Base-by-base conservation (phyloP, 2,113 vertebrate genomes). In the Carettochelys insculpta region DNA sequence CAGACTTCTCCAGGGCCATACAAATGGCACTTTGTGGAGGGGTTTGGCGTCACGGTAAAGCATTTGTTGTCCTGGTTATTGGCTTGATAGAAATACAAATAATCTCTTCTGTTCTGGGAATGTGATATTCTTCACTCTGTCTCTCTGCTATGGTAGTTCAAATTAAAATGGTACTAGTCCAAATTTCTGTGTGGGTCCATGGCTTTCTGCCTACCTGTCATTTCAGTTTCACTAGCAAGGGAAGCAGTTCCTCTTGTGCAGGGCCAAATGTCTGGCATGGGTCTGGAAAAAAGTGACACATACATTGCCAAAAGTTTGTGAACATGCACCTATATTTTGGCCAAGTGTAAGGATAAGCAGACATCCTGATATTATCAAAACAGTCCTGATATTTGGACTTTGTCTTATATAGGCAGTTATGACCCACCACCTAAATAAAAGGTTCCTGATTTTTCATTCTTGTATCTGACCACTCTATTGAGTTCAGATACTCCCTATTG, bases 21-120 rank as follows among this genome's bases (percentile, higher is more conserved):
- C 34, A 5, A 68, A 22, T 68, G 61, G 19, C 61, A 38, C 9
- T 5, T 22, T n/a, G n/a, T 38, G 61, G 61, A 68, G 19, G 38
- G n/a, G 19, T 68, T 17, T 31, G 9, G 52, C 27, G 56, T 1
- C 54, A 7, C 0, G 65, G 50, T 11, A 1, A 0, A 0, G 0
- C 0, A 2, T n/a, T 24, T 3, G 41, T 2, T n/a, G 10, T 6
- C 19, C 3, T 75, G 73, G 50, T 86, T 9, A 31, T 47, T 47
- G 77, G 34, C 34, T 47, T 41, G 43, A 27, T 1, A 29, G 45
- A 38, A 14, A 16, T 41, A 45, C 73, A 58, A 85, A 22, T 4
- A 34, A n/a, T 2, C 25, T 2, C 4, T 5, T 41, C 5, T 78
- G 38, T 41, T 6, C 14, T 3, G 1, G 75, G n/a, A 34, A 38